phyloP scores from a whole-genome alignment of 2,113 vertebrate genomes.

The Chloebia gouldiae region DNA sequence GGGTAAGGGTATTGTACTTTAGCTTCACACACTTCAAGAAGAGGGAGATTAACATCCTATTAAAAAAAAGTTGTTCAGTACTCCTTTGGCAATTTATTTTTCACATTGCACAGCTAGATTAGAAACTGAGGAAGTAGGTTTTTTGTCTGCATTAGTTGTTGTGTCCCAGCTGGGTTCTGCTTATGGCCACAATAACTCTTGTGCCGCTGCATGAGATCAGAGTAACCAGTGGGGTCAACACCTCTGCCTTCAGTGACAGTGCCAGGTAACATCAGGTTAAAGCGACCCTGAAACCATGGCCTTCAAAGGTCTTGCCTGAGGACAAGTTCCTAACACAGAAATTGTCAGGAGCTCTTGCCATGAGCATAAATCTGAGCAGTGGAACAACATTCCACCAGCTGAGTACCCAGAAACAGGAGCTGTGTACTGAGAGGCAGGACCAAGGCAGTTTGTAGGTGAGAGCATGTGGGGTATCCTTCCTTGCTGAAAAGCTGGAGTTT shows the following conservation, averaged over 20 bases:
- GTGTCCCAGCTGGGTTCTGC: not conserved
- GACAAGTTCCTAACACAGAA: not conserved
- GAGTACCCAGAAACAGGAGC: not conserved
- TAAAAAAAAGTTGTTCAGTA: not conserved
- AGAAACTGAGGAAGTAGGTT: not conserved
- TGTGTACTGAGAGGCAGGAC: not conserved
- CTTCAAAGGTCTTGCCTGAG: not conserved
- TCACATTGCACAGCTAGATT: not conserved
- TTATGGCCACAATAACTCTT: not conserved
- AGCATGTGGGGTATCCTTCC: fast-evolving
- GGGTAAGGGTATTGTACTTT: not conserved
- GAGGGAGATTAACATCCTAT: not conserved
- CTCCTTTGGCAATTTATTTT: not conserved
- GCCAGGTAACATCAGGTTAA: not conserved
- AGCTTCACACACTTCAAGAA: not conserved
- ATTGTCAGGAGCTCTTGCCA: not conserved
- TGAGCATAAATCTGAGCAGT: not conserved
- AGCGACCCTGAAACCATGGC: not conserved
- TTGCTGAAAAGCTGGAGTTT: not conserved
- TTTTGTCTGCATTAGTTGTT: not conserved
- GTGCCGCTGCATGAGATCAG: not conserved
- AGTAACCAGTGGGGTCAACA: not conserved
- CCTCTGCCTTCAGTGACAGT: not conserved
- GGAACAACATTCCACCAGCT: not conserved
- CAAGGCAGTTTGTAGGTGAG: not conserved